These are phyloP conservation scores for Ischnura elegans DNA, from an alignment of 2,888 invertebrate genomes.

Conservation along the genomic window DNA sequence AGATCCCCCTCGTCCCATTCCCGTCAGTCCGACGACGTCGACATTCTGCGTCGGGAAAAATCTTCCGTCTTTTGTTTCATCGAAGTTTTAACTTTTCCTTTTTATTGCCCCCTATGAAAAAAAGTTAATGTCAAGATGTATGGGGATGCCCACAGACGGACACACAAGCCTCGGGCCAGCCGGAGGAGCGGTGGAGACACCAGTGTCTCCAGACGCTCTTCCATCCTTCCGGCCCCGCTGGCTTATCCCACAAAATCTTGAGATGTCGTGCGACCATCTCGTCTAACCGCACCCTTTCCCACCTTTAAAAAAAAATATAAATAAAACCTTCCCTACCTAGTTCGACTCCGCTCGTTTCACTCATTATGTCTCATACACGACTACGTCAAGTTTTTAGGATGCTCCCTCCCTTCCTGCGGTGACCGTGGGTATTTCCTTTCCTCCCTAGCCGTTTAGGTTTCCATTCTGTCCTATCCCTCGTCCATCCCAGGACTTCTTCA, in stretches of 20 bases:
- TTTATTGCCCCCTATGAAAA: conserved; percentile 4
- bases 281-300: not conserved
- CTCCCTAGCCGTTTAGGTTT: not conserved
- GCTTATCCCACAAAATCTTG: not conserved
- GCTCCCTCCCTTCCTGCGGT: not conserved
- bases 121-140: conserved; percentile 52
- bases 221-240: not conserved
- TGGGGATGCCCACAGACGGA: conserved; percentile 40
- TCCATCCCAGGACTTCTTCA: not conserved
- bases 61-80: not conserved
- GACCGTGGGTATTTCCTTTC: not conserved
- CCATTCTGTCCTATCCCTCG: not conserved
- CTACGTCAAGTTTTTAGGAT: conserved; percentile 16
- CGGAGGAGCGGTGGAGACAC: not conserved
- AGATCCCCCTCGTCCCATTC: conserved; percentile 9
- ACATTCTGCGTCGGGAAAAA: conserved; percentile 30
- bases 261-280: not conserved
- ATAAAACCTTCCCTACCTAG: not conserved
- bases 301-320: too few species aligned
- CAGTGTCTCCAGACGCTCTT: not conserved
- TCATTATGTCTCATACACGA: conserved; percentile 28
- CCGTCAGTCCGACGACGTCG: not conserved
- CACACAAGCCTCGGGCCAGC: conserved; percentile 7
- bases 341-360: conserved; percentile 17
- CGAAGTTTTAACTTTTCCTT: not conserved